These are phyloP conservation scores for Halichondria panicea DNA, from an alignment of 37 sponge, comb jelly and placozoan species.

Conservation along the genomic window DNA sequence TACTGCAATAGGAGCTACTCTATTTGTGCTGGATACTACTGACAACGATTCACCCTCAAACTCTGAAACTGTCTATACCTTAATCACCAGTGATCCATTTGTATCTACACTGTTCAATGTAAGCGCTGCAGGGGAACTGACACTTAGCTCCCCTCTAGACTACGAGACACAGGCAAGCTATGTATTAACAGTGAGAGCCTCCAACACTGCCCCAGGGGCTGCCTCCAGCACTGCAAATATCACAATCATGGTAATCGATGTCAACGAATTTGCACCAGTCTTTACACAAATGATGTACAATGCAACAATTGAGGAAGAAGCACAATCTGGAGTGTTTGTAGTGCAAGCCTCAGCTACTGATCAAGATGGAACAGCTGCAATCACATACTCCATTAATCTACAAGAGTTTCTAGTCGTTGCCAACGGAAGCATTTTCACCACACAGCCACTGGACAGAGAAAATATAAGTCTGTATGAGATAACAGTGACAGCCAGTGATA, in stretches of 20 bases:
- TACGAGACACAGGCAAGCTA: conserved; percentile 13
- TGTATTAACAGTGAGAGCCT: conserved; percentile 12
- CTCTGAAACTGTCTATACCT: conserved; percentile 6
- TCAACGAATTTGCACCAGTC: conserved; percentile 68
- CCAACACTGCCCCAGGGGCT: conserved; percentile 10
- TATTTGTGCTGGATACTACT: conserved; percentile 9
- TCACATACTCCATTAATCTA: conserved; percentile 8
- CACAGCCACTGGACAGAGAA: conserved; percentile 48
- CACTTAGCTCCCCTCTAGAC: conserved; percentile 26
- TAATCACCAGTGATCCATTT: background rate
- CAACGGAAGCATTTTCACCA: conserved; percentile 17
- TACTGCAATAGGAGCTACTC: background rate
- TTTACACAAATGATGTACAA: conserved; percentile 22
- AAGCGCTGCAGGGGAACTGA: conserved; percentile 14
- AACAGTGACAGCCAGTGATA: conserved; percentile 55
- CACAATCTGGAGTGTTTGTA: conserved; percentile 9
- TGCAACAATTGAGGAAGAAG: conserved; percentile 42
- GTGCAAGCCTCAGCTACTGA: conserved; percentile 44
- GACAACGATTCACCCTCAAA: conserved; percentile 41
- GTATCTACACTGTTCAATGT: conserved; percentile 13
- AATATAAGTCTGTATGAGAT: conserved; percentile 7
- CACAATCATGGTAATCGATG: conserved; percentile 30
- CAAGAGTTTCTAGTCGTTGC: background rate
- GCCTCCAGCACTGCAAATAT: conserved; percentile 13
- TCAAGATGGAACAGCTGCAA: conserved; percentile 46